phyloP scores from a whole-genome alignment of 2,113 vertebrate species.

The Sula dactylatra region DNA sequence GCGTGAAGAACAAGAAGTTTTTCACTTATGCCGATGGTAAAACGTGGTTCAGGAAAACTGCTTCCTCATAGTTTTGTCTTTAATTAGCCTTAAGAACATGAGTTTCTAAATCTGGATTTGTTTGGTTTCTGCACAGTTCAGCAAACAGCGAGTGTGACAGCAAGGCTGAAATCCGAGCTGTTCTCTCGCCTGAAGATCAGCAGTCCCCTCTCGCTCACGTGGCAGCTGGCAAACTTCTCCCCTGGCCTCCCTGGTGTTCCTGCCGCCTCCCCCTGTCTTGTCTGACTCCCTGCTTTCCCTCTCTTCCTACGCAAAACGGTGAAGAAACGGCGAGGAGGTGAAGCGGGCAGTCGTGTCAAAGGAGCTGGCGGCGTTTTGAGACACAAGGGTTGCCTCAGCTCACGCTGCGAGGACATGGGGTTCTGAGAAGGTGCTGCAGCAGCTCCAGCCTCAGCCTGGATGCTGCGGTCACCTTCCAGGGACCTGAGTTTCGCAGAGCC shows the following conservation, averaged over 20 bases:
- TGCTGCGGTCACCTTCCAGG: background rate
- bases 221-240: background rate
- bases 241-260: background rate
- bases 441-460: background rate
- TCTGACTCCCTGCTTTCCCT: background rate
- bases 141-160: background rate
- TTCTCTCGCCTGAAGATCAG: background rate
- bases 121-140: background rate
- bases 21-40: accelerated
- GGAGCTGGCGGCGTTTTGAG: background rate
- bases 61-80: background rate
- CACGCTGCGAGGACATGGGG: accelerated
- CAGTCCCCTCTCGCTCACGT: background rate
- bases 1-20: background rate
- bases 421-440: background rate
- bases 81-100: background rate
- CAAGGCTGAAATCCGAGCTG: background rate
- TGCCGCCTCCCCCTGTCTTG: background rate
- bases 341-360: accelerated
- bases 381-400: background rate
- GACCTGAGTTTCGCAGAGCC: background rate
- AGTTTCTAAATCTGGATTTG: background rate
- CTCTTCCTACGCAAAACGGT: accelerated
- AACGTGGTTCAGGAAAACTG: background rate
- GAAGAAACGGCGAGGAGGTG: background rate